Evolutionary conservation across 2,113 vertebrate genomes (phyloP).

Genomic region (Tychaedon coryphoeus): DNA sequence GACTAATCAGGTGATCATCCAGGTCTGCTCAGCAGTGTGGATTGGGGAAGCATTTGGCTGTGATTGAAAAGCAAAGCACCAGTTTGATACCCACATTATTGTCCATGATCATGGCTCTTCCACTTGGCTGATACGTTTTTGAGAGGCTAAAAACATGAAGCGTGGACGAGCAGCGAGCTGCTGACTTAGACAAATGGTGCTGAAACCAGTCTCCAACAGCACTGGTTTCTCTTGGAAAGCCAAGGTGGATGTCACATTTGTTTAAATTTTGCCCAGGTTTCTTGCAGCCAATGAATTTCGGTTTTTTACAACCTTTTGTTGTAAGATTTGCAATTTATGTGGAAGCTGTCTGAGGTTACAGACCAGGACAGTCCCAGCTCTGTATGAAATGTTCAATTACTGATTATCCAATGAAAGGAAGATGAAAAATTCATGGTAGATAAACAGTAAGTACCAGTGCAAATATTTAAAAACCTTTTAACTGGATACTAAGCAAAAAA

Average conservation of each 20-base stretch:
- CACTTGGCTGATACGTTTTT: not conserved
- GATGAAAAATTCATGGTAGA: not conserved
- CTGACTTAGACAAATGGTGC: not conserved
- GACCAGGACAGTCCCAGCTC: not conserved
- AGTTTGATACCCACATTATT: not conserved
- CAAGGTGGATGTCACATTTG: accelerated
- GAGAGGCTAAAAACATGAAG: not conserved
- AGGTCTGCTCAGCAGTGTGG: not conserved
- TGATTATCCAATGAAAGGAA: not conserved
- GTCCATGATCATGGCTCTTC: not conserved
- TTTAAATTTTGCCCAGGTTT: not conserved
- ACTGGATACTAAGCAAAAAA: not conserved
- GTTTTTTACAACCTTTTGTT: not conserved
- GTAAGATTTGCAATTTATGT: not conserved
- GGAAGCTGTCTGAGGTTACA: not conserved
- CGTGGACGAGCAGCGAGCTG: not conserved
- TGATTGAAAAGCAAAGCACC: not conserved
- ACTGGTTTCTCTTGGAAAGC: not conserved
- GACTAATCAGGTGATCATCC: not conserved
- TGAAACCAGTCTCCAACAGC: not conserved
- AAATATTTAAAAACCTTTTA: not conserved
- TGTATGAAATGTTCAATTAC: not conserved
- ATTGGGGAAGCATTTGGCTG: not conserved
- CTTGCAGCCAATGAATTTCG: not conserved
- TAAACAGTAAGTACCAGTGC: not conserved